phyloP scores from a whole-genome alignment of 2,797 vertebrate species.

The Nyctalus aviator region DNA sequence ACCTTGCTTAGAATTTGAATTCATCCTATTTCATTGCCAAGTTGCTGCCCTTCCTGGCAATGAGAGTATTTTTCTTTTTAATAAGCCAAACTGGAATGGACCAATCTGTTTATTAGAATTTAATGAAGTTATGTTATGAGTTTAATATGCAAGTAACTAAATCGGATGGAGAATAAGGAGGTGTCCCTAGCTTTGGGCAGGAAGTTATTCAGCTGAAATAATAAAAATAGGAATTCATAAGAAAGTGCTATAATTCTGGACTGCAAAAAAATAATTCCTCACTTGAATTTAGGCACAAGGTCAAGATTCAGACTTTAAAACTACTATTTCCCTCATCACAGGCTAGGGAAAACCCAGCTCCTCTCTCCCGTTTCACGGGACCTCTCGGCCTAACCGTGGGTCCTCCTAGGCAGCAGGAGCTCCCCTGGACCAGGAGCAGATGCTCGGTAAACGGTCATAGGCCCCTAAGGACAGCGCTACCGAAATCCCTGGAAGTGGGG shows the following conservation, averaged over 20 bases:
- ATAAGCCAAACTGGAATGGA: constrained; percentile 5
- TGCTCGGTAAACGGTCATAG: constrained; percentile 5
- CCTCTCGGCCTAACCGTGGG: background rate
- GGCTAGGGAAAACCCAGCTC: background rate
- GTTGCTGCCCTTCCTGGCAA: background rate
- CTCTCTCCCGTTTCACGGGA: background rate
- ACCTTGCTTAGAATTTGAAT: too few relatives aligned
- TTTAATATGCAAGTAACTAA: constrained; percentile 35
- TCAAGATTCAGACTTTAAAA: constrained; percentile 22
- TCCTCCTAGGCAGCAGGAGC: background rate
- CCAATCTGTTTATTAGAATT: constrained; percentile 1
- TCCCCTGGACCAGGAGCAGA: background rate
- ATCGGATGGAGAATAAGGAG: background rate
- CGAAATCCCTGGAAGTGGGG: background rate
- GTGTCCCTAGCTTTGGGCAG: background rate
- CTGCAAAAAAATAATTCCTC: background rate
- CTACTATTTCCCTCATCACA: constrained; percentile 10
- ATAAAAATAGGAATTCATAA: constrained; percentile 5
- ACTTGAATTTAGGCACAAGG: constrained; percentile 35
- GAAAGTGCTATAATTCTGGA: background rate
- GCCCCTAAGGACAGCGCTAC: background rate
- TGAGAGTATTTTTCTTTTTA: background rate
- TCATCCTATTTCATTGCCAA: background rate
- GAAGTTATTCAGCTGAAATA: constrained; percentile 26
- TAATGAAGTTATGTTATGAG: constrained; percentile 23